A percentile compares a stretch with the other conserved stretches of the same genome.
Evolutionary conservation across 2,888 invertebrate species (phyloP).

Genomic region (Latheticus oryzae): DNA sequence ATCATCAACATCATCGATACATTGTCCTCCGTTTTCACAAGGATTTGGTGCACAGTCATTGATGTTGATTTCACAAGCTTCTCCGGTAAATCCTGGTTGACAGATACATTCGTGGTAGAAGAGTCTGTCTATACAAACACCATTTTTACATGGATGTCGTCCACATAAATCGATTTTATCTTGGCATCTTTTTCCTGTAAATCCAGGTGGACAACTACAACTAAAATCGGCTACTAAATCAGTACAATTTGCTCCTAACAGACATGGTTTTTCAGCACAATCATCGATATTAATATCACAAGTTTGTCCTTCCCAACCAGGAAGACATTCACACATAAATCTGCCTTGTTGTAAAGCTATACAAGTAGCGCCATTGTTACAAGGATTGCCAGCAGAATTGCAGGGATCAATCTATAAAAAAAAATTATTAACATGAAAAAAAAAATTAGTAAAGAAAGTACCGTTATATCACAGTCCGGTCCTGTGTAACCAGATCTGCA

Average conservation of each 20-base stretch:
- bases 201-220: slow-evolving; percentile 94
- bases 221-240: slow-evolving; percentile 94
- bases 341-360: slow-evolving; percentile 90
- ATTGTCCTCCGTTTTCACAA: slow-evolving; percentile 93
- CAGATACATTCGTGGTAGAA: slow-evolving; percentile 91
- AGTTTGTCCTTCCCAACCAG: slow-evolving; percentile 97
- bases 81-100: slow-evolving; percentile 90
- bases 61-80: slow-evolving; percentile 88
- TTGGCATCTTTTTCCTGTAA: slow-evolving; percentile 95
- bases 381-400: slow-evolving; percentile 89
- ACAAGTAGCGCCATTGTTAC: slow-evolving; percentile 90
- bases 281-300: slow-evolving; percentile 95
- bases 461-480: slow-evolving; percentile 88
- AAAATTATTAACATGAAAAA: slow-evolving; percentile 13
- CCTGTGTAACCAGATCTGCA: slow-evolving; percentile 97
- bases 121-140: slow-evolving; percentile 90
- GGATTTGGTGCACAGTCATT: slow-evolving; percentile 91
- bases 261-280: slow-evolving; percentile 91
- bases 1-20: slow-evolving; percentile 87
- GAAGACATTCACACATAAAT: slow-evolving; percentile 93
- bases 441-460: slow-evolving; percentile 59
- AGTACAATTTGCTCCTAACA: slow-evolving; percentile 91
- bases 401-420: slow-evolving; percentile 84
- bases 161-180: slow-evolving; percentile 94
- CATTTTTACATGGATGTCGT: slow-evolving; percentile 91